A percentile compares a stretch with the other conserved stretches of the same genome.
phyloP scores from a whole-genome alignment of 92 coral and sea anemone species.

The Desmophyllum pertusum region DNA sequence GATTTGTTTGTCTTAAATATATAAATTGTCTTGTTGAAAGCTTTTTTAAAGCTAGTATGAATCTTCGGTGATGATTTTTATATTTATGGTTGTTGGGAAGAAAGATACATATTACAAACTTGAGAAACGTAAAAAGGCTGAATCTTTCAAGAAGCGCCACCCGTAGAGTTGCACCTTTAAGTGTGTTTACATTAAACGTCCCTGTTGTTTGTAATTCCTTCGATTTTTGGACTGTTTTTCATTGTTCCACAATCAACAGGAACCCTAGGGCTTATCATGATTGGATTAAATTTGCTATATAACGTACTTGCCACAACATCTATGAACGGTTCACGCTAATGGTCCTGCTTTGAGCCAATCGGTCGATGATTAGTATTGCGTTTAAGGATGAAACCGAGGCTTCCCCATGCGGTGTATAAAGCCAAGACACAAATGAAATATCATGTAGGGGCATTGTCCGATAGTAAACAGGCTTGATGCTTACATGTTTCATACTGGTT shows the following conservation, averaged over 20 bases:
- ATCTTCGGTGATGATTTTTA: no score
- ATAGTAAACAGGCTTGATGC: background rate
- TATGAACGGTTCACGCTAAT: background rate
- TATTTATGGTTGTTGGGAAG: no score
- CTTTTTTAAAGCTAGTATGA: no score
- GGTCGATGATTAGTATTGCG: background rate
- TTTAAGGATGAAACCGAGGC: background rate
- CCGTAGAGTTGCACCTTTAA: no score
- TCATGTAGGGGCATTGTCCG: background rate
- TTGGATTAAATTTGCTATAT: background rate
- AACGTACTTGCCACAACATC: background rate
- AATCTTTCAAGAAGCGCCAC: no score
- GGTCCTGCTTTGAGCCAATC: background rate
- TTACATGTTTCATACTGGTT: background rate
- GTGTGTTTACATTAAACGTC: background rate
- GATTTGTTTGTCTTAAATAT: no score
- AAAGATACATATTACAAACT: no score
- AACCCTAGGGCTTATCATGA: background rate
- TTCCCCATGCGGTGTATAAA: background rate
- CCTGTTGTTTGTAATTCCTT: background rate
- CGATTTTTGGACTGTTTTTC: background rate
- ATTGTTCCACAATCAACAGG: background rate
- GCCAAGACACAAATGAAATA: background rate
- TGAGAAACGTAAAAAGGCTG: no score
- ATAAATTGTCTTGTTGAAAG: no score